Evolutionary conservation across 2,888 invertebrate species (phyloP).

Genomic region (Chalcosyrphus nemorum): DNA sequence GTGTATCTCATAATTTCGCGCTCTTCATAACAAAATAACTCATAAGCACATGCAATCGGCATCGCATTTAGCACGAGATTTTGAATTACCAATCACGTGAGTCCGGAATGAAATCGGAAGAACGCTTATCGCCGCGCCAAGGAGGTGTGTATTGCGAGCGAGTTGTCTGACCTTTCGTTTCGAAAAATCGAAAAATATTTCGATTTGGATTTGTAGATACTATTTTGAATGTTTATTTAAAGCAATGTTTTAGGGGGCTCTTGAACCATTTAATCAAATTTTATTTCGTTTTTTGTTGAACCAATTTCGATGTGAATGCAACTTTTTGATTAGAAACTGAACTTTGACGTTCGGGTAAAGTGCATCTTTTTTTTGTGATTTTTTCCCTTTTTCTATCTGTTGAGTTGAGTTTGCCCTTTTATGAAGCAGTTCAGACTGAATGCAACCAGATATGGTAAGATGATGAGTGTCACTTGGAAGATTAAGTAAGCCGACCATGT

Average conservation of each 20-base stretch:
- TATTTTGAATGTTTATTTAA: conserved; percentile 17
- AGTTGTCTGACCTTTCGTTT: conserved; percentile 52
- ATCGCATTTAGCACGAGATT: conserved; percentile 56
- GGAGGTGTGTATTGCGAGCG: conserved; percentile 48
- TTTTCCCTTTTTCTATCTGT: too few relatives aligned
- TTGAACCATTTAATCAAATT: conserved; percentile 32
- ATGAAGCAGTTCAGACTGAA: neutral
- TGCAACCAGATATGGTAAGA: neutral
- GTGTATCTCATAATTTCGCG: conserved; percentile 44
- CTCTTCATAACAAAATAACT: conserved; percentile 30
- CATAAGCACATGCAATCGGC: conserved; percentile 46
- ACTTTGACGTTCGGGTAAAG: conserved; percentile 20
- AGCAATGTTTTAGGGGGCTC: neutral
- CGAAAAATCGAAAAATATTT: neutral
- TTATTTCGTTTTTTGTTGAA: conserved; percentile 18
- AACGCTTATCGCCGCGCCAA: conserved; percentile 50
- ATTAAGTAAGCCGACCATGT: neutral
- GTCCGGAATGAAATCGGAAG: conserved; percentile 44
- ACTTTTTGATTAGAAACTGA: conserved; percentile 9
- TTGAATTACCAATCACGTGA: conserved; percentile 59
- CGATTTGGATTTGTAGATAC: neutral
- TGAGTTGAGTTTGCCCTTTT: neutral
- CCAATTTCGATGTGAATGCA: conserved; percentile 5
- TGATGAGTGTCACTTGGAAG: neutral
- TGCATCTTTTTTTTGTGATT: neutral